A percentile compares a stretch with the other conserved stretches of the same genome.
Conservation (phyloP, 2,113 vertebrate genomes). For the Astur gentilis region DNA sequence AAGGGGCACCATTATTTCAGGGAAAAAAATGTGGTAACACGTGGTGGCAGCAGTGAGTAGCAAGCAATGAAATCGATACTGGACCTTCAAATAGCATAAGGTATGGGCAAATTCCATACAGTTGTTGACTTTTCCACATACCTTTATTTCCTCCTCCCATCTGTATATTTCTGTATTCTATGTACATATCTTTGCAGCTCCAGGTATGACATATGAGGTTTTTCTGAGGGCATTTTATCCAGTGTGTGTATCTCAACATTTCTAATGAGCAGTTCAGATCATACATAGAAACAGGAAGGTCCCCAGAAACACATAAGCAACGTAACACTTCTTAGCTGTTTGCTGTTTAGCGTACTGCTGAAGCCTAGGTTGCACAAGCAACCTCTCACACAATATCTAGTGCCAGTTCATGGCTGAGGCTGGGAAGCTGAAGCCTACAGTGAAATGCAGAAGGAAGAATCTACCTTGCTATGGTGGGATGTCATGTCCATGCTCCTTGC, state of each 20-base stretch:
- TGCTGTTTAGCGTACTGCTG: background rate
- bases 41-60: conserved; percentile 59
- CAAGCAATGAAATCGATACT: background rate
- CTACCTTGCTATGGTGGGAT: background rate
- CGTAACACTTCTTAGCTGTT: background rate
- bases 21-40: background rate
- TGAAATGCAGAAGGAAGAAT: background rate
- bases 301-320: background rate
- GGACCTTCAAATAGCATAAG: background rate
- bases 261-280: background rate
- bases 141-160: background rate
- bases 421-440: background rate
- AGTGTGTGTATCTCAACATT: background rate
- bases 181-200: background rate
- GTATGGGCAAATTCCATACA: background rate
- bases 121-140: background rate
- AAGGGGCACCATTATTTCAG: background rate
- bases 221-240: background rate
- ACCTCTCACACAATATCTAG: background rate
- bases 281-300: background rate
- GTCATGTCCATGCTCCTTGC: background rate
- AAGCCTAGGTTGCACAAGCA: background rate
- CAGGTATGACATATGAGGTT: background rate
- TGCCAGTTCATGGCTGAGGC: background rate
- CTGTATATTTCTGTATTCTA: background rate